A percentile compares a stretch with the other conserved stretches of the same genome.
These are phyloP conservation scores for Ceratitis capitata DNA, from an alignment of 1,140 invertebrate genomes.

Conservation along the genomic window DNA sequence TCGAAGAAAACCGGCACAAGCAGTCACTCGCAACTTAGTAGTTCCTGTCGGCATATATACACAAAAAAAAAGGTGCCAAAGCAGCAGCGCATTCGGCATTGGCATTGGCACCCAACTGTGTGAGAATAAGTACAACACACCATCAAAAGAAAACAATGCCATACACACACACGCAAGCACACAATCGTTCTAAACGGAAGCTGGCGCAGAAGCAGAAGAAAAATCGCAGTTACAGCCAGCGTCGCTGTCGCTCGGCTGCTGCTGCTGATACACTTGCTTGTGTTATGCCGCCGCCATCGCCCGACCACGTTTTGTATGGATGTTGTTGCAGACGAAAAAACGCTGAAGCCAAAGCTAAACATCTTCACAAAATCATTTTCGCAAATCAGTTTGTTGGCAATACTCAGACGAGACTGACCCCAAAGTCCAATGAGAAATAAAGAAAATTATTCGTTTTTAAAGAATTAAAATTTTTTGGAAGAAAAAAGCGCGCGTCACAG, in stretches of 20 bases:
- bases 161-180: neutral
- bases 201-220: constrained; percentile 31
- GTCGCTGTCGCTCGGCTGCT: neutral
- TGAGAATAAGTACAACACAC: neutral
- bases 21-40: no score
- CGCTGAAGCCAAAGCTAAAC: neutral
- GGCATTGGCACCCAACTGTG: constrained; percentile 13
- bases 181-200: constrained; percentile 1
- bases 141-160: neutral
- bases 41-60: neutral
- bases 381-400: constrained; percentile 26
- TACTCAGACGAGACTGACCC: constrained; percentile 25
- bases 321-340: neutral
- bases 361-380: constrained; percentile 30
- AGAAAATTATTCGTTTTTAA: neutral
- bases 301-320: neutral
- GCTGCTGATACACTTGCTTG: neutral
- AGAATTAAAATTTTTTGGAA: neutral
- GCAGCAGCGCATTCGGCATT: constrained; percentile 20
- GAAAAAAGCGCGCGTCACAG: neutral
- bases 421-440: neutral
- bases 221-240: neutral
- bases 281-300: neutral
- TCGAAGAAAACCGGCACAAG: neutral
- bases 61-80: neutral